A percentile compares a stretch with the other conserved stretches of the same genome.
These are phyloP conservation scores for Stenopsyche tienmushanensis DNA, from an alignment of 1,140 invertebrate species.

Conservation along the genomic window DNA sequence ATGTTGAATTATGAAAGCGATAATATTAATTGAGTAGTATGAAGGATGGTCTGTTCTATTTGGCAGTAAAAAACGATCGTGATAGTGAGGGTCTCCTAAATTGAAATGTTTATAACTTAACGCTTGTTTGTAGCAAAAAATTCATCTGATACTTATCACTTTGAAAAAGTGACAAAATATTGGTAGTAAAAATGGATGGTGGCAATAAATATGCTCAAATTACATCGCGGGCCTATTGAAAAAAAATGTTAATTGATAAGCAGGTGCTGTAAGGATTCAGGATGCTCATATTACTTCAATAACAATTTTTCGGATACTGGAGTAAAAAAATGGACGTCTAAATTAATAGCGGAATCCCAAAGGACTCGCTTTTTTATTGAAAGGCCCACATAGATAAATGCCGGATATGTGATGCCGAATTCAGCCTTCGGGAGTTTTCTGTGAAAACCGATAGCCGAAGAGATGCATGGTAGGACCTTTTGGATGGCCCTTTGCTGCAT, in stretches of 20 bases:
- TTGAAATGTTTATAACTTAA: not conserved
- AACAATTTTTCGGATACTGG: slow-evolving; percentile 32
- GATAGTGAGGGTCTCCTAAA: too few relatives aligned
- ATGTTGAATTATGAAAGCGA: too few relatives aligned
- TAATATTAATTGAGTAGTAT: too few relatives aligned
- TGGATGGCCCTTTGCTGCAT: slow-evolving; percentile 12
- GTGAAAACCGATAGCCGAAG: not conserved
- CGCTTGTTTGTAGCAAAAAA: not conserved
- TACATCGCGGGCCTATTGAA: slow-evolving; percentile 17
- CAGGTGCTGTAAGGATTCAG: slow-evolving; percentile 31
- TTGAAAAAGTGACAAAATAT: slow-evolving; percentile 38
- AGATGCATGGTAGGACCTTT: too few relatives aligned
- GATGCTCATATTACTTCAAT: slow-evolving; percentile 34
- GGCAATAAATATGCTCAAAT: slow-evolving; percentile 35
- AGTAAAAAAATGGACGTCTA: slow-evolving; percentile 36
- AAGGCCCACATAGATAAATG: slow-evolving; percentile 31
- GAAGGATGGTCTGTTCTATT: too few relatives aligned
- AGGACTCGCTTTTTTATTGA: not conserved
- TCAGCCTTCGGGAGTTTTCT: not conserved
- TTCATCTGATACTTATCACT: slow-evolving; percentile 9
- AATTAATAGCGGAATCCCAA: slow-evolving; percentile 38
- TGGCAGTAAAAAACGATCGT: too few relatives aligned
- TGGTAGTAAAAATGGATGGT: slow-evolving; percentile 21
- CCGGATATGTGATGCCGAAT: slow-evolving; percentile 31
- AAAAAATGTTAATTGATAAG: slow-evolving; percentile 41